Base-by-base conservation (phyloP, 2,797 vertebrate species). In the Pangasius macronema region DNA sequence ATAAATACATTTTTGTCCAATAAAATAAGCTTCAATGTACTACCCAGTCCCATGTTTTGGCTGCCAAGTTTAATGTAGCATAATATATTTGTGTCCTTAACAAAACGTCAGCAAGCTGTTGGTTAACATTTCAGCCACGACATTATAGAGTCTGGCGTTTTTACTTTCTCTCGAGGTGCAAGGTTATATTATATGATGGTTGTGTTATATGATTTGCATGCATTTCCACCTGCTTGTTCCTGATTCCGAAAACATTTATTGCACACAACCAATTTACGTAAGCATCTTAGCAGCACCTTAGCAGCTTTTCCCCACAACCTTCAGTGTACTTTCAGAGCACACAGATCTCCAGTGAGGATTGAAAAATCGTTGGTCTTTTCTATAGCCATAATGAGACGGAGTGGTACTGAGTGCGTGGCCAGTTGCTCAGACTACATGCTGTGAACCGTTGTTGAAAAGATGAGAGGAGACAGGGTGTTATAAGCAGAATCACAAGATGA, bases 401-500 rank as follows among this genome's bases (percentile, higher is more conserved):
- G 67, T 49, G 18, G n/a, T 57, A 20, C 46, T 36, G 36, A 46
- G 49, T 39, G 24, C 0, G 11, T 36, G 49, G 51, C 82, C 72
- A 77, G 82, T 67, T 59, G 68, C 51, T 51, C 82, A 49, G 53
- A 63, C 84, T 82, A 70, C 57, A 70, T 33, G 86, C 82, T 84
- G 77, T 77, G 86, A 81, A 73, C 22, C 30, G 13, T 85, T 73
- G 65, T 63, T 79, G 70, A 87, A 86, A 79, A 82, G 82, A 87
- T 87, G 59, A 27, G 61, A 75, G 63, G 68, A 86, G 82, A 87
- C 27, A 33, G 59, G 53, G 22, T 30, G 63, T 61, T 85, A 68
- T 72, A 82, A 77, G 55, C 24, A 55, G 76, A 89, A 83, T 83
- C 89, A 85, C 53, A 75, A 81, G 86, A 90, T n/a, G 3, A 18